phyloP scores from a whole-genome alignment of 1,140 invertebrate genomes.

The Neodiprion lecontei region DNA sequence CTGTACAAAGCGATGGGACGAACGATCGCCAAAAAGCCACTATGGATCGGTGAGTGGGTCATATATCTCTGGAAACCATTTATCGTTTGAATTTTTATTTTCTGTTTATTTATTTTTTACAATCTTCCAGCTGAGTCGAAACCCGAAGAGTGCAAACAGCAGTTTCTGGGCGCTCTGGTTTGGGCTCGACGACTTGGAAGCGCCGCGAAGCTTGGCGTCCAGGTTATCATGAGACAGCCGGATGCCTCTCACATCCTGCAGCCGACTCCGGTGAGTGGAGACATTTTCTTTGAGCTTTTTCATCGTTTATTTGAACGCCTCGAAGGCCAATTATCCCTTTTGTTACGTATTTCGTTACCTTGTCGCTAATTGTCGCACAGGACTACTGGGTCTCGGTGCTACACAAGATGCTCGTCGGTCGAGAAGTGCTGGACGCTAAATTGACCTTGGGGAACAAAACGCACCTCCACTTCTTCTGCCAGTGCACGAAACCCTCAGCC shows the following conservation, averaged over 20 bases:
- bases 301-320: no score
- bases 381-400: slow-evolving; percentile 62
- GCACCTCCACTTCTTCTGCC: slow-evolving; percentile 54
- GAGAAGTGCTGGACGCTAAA: slow-evolving; percentile 54
- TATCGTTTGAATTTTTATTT: neutral
- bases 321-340: neutral
- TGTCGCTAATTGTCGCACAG: slow-evolving; percentile 34
- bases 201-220: slow-evolving; percentile 55
- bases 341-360: neutral
- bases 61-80: slow-evolving; percentile 16
- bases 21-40: slow-evolving; percentile 41
- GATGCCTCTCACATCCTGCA: slow-evolving; percentile 40
- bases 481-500: slow-evolving; percentile 55
- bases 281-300: neutral
- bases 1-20: slow-evolving; percentile 43
- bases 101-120: slow-evolving; percentile 25
- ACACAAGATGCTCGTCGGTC: slow-evolving; percentile 59
- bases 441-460: slow-evolving; percentile 42
- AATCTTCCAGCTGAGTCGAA: slow-evolving; percentile 50
- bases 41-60: slow-evolving; percentile 55
- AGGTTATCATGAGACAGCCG: slow-evolving; percentile 59
- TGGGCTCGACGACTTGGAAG: slow-evolving; percentile 57
- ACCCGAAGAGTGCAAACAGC: slow-evolving; percentile 42
- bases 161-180: slow-evolving; percentile 55
- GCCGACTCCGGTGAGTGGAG: slow-evolving; percentile 55